Percentiles rank a stretch among this genome's conserved stretches.
phyloP scores from a whole-genome alignment of 2,888 invertebrate species.

The Bembecia ichneumoniformis region DNA sequence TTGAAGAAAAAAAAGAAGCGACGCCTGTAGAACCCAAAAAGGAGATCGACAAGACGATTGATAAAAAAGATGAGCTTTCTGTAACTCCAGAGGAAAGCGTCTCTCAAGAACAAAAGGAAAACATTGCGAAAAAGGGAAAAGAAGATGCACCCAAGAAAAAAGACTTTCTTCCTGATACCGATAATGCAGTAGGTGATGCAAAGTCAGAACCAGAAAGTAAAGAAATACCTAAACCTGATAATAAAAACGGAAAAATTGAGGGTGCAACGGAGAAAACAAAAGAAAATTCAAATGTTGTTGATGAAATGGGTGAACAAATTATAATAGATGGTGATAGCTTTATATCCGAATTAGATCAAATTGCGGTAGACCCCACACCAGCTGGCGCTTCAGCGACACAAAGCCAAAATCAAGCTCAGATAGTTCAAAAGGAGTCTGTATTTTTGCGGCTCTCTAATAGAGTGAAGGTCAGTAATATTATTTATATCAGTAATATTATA shows the following conservation, averaged over 20 bases:
- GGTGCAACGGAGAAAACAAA: conserved; percentile 38
- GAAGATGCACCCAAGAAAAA: neutral
- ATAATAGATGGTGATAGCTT: conserved; percentile 64
- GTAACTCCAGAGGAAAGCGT: conserved; percentile 31
- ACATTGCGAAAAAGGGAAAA: conserved; percentile 4
- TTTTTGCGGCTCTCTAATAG: conserved; percentile 95
- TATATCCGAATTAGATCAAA: conserved; percentile 69
- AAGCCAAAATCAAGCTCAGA: conserved; percentile 45
- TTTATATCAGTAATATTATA: too few relatives aligned
- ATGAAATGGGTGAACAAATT: conserved; percentile 45
- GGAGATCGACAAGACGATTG: conserved; percentile 30
- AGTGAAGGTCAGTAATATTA: conserved; percentile 81
- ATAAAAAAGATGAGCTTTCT: conserved; percentile 33
- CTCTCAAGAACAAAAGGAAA: conserved; percentile 27
- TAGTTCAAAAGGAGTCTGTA: conserved; percentile 90
- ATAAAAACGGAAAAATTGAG: conserved; percentile 41
- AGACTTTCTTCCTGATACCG: conserved; percentile 19
- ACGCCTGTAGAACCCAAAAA: conserved; percentile 39
- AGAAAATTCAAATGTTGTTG: conserved; percentile 26
- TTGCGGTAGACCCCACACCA: conserved; percentile 56
- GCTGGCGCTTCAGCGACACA: conserved; percentile 34
- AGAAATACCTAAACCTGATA: conserved; percentile 33
- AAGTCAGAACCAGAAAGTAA: conserved; percentile 31
- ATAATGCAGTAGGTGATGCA: conserved; percentile 30
- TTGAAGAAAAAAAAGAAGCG: conserved; percentile 28